Percentiles rank a stretch among this genome's conserved stretches.
These are phyloP conservation scores for Pitta sordida DNA, from an alignment of 2,113 vertebrate genomes.

Conservation along the genomic window DNA sequence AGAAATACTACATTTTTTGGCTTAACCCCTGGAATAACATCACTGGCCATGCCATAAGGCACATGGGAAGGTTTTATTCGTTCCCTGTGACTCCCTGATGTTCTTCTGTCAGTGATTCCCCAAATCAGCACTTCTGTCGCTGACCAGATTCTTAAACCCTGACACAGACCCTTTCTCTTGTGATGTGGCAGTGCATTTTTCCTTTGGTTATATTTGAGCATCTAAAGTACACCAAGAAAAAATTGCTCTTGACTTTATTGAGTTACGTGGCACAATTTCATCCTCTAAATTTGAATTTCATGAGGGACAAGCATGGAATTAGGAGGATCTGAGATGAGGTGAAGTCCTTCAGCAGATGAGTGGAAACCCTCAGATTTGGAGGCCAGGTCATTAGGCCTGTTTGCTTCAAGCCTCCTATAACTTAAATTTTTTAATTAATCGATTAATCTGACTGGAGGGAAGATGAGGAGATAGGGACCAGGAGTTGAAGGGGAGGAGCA, in stretches of 20 bases:
- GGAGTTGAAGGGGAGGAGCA: background rate
- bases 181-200: rapidly evolving
- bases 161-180: background rate
- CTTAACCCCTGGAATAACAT: background rate
- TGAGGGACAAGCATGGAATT: background rate
- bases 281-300: background rate
- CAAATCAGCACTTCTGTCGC: background rate
- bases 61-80: background rate
- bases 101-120: background rate
- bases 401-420: background rate
- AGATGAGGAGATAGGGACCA: background rate
- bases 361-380: background rate
- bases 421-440: background rate
- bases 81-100: background rate
- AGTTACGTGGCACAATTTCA: background rate
- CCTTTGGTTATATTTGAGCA: background rate
- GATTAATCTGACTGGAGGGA: background rate
- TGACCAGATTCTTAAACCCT: background rate
- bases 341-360: background rate
- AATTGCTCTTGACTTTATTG: background rate
- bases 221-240: background rate
- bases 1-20: background rate
- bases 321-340: background rate
- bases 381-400: background rate
- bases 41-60: background rate